Evolutionary conservation across 2,888 invertebrate genomes (phyloP).

Genomic region (Ennomos erosarius): DNA sequence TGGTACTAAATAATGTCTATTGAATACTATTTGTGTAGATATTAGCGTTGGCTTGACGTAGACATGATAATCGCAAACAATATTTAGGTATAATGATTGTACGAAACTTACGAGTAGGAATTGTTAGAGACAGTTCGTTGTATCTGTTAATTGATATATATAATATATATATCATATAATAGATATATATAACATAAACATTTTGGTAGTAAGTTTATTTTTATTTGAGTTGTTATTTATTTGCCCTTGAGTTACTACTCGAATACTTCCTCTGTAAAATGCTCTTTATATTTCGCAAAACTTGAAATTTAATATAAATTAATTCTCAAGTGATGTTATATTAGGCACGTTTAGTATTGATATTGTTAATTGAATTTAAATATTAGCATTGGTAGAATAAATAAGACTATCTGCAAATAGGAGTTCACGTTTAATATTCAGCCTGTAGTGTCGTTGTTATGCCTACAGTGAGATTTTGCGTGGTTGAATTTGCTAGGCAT

Average conservation of each 20-base stretch:
- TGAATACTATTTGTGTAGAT: conserved; percentile 49
- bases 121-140: conserved; percentile 14
- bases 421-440: conserved; percentile 14
- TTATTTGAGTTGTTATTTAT: too few species aligned
- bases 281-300: conserved; percentile 18
- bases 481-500: conserved; percentile 1
- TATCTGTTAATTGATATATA: conserved; percentile 10
- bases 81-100: conserved; percentile 22
- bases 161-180: too few species aligned
- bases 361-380: conserved; percentile 48
- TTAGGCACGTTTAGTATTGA: conserved; percentile 28
- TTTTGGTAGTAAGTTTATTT: not conserved
- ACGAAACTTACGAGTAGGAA: conserved; percentile 26
- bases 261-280: not conserved
- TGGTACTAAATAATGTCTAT: conserved; percentile 31
- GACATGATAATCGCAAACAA: conserved; percentile 31
- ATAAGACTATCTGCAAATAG: conserved; percentile 21
- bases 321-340: conserved; percentile 8
- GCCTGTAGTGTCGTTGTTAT: conserved; percentile 6
- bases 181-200: not conserved
- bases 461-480: conserved; percentile 1
- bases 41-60: conserved; percentile 46
- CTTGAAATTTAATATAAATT: conserved; percentile 15
- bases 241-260: too few species aligned
- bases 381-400: conserved; percentile 36